Percentiles rank a stretch among this genome's conserved stretches.
Evolutionary conservation across 2,888 invertebrate genomes (phyloP).

Genomic region (Hydrotaea cyrtoneurina): DNA sequence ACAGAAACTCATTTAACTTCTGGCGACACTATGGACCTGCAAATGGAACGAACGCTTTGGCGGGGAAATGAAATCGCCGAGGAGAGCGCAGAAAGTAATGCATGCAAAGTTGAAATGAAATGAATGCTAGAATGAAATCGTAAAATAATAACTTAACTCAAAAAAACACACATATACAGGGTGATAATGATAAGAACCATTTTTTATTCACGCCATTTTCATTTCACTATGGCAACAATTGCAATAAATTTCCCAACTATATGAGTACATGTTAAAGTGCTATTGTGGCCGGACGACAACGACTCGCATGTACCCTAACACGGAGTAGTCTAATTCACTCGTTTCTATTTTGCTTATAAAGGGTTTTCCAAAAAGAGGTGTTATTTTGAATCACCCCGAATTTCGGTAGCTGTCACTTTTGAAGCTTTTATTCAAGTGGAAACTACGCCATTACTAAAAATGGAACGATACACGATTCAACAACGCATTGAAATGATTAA

Average conservation of each 20-base stretch:
- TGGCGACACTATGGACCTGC: constrained; percentile 21
- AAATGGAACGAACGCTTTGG: background rate
- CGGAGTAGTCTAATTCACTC: too few relatives aligned
- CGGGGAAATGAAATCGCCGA: background rate
- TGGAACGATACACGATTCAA: too few relatives aligned
- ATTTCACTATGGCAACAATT: constrained; percentile 26
- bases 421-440: too few relatives aligned
- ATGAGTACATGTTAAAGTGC: background rate
- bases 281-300: background rate
- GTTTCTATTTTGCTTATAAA: too few relatives aligned
- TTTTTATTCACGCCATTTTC: constrained; percentile 64
- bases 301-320: background rate
- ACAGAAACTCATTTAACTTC: constrained; percentile 54
- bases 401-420: too few relatives aligned
- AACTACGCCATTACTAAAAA: too few relatives aligned
- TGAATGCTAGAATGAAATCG: constrained; percentile 53
- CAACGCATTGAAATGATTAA: too few relatives aligned
- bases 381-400: too few relatives aligned
- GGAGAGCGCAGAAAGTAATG: background rate
- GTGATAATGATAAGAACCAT: constrained; percentile 65
- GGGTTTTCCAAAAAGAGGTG: too few relatives aligned
- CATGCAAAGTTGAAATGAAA: background rate
- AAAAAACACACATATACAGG: constrained; percentile 49
- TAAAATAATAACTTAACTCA: constrained; percentile 55
- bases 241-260: background rate